Evolutionary conservation across 2,888 invertebrate genomes (phyloP).

Genomic region (Phasia obesa): DNA sequence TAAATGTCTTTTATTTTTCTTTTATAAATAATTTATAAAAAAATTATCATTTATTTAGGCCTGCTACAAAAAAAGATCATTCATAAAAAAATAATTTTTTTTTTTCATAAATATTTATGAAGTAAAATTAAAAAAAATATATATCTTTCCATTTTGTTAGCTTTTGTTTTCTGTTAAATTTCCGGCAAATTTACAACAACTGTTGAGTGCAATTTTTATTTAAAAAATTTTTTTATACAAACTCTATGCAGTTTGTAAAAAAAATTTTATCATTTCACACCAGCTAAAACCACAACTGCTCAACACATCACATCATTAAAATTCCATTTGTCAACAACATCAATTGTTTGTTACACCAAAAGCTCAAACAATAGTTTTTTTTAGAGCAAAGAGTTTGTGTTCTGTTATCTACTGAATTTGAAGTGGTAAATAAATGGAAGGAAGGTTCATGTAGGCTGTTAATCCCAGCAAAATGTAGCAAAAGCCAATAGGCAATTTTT

Average conservation of each 20-base stretch:
- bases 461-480: constrained; percentile 7
- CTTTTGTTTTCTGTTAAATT: background rate
- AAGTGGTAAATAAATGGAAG: background rate
- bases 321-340: constrained; percentile 67
- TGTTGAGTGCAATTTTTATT: constrained; percentile 6
- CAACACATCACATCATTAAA: constrained; percentile 61
- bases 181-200: background rate
- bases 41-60: constrained; percentile 30
- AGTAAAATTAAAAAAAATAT: background rate
- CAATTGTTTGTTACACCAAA: constrained; percentile 42
- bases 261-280: constrained; percentile 24
- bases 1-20: background rate
- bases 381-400: constrained; percentile 11
- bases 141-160: background rate
- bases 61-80: background rate
- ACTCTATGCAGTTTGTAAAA: too few relatives aligned
- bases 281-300: constrained; percentile 32
- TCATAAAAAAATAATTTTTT: constrained; percentile 11
- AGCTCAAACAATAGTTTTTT: constrained; percentile 57
- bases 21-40: constrained; percentile 7
- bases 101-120: constrained; percentile 19
- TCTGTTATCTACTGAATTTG: constrained; percentile 2
- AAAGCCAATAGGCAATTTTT: too few relatives aligned
- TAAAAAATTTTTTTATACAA: constrained; percentile 15
- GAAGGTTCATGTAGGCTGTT: background rate